These are phyloP conservation scores for Phylloscopus collybita DNA, from an alignment of 2,797 vertebrate genomes.

Conservation along the genomic window DNA sequence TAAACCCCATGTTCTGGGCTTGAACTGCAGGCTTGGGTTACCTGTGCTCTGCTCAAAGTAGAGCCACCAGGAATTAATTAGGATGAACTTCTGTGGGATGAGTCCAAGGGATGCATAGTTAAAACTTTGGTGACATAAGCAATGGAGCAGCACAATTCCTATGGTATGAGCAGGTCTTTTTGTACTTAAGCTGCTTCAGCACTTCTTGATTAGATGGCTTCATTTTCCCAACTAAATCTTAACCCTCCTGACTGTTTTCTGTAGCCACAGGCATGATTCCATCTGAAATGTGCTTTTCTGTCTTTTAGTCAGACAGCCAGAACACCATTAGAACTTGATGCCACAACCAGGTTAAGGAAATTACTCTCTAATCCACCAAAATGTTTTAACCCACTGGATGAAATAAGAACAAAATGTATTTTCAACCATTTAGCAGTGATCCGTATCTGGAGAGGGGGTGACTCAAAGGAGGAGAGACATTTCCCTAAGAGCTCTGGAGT, in stretches of 20 bases:
- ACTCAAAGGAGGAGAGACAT: background rate
- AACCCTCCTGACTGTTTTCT: background rate
- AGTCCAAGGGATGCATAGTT: background rate
- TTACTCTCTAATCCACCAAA: background rate
- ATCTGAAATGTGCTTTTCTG: background rate
- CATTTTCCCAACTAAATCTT: background rate
- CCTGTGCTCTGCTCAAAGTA: background rate
- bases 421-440: background rate
- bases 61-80: background rate
- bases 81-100: background rate
- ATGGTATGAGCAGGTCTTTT: background rate
- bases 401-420: background rate
- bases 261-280: accelerated
- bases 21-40: background rate
- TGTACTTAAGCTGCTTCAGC: background rate
- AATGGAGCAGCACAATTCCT: background rate
- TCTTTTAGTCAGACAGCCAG: background rate
- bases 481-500: background rate
- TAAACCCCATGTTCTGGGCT: background rate
- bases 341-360: background rate
- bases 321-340: background rate
- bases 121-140: background rate
- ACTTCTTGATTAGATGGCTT: conserved; percentile 9
- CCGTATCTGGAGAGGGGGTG: background rate
- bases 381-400: conserved; percentile 17